Evolutionary conservation across 92 coral and sea anemone species (phyloP).

Genomic region (Parazoanthus darwini): DNA sequence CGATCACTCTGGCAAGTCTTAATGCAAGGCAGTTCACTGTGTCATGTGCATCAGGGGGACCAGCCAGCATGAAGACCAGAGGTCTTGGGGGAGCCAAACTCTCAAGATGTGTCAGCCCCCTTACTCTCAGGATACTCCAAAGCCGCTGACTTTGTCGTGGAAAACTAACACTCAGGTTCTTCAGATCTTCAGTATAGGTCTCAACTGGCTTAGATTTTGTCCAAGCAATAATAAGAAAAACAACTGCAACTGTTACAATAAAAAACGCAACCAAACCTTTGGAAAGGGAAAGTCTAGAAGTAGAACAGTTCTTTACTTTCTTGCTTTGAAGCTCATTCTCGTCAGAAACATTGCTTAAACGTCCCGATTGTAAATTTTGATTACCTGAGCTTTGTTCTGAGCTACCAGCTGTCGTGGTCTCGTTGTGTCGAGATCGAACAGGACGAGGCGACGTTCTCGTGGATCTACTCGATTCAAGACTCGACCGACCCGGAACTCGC

Average conservation of each 20-base stretch:
- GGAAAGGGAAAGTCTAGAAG: neutral
- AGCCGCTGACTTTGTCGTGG: conserved; percentile 38
- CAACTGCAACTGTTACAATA: neutral
- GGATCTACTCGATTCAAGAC: neutral
- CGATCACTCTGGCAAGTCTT: conserved; percentile 58
- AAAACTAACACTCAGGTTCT: neutral
- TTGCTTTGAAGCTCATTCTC: too few species aligned
- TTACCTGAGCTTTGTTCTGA: neutral
- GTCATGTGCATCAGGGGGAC: conserved; percentile 66
- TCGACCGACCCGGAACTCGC: too few species aligned
- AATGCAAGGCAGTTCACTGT: conserved; percentile 75
- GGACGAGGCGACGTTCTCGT: too few species aligned
- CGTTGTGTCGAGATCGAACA: too few species aligned
- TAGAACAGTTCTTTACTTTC: neutral
- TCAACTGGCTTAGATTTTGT: neutral
- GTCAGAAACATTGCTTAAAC: too few species aligned
- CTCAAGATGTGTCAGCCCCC: conserved; percentile 69
- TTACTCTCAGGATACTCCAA: conserved; percentile 60
- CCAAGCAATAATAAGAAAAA: neutral
- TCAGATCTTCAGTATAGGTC: neutral
- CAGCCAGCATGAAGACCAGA: conserved; percentile 75
- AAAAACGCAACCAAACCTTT: too few species aligned
- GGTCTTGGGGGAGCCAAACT: conserved; percentile 64
- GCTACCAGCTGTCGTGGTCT: neutral
- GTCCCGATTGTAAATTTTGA: neutral